These are phyloP conservation scores for Hozukius guyotensis DNA, from an alignment of 2,797 vertebrate genomes.

Conservation along the genomic window DNA sequence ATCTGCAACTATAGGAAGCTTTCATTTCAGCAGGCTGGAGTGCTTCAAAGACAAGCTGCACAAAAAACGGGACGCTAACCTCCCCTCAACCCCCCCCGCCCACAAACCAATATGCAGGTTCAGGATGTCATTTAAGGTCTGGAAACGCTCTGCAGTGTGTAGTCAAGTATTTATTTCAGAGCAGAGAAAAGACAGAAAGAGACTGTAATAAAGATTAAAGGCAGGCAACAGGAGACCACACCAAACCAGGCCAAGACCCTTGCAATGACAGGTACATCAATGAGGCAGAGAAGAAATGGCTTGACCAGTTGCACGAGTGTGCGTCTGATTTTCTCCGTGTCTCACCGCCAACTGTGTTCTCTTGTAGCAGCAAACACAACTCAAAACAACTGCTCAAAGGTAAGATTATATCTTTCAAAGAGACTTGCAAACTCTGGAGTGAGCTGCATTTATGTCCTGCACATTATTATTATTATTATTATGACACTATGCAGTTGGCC, in stretches of 20 bases:
- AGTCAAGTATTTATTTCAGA: neutral
- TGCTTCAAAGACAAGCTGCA: neutral
- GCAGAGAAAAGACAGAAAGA: neutral
- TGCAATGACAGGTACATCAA: neutral
- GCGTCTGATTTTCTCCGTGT: neutral
- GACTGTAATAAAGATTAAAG: conserved; percentile 11
- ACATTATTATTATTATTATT: neutral
- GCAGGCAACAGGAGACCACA: neutral
- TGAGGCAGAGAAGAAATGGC: neutral
- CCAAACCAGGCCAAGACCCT: neutral
- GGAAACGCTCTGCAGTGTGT: neutral
- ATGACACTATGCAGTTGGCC: neutral
- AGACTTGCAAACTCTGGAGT: neutral
- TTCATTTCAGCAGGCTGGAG: neutral
- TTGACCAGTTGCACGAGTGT: neutral
- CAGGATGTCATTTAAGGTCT: neutral
- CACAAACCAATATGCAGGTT: neutral
- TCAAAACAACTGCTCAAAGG: neutral
- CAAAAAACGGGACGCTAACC: neutral
- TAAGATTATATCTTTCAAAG: neutral
- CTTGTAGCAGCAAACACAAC: neutral
- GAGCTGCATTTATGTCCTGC: neutral
- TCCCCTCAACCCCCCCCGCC: neutral
- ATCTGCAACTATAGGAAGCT: neutral
- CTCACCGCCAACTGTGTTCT: neutral